Evolutionary conservation across 1,140 invertebrate species (phyloP), one percentile per base, ranked within the genome.

Genomic region (Drosophila lacteicornis): DNA sequence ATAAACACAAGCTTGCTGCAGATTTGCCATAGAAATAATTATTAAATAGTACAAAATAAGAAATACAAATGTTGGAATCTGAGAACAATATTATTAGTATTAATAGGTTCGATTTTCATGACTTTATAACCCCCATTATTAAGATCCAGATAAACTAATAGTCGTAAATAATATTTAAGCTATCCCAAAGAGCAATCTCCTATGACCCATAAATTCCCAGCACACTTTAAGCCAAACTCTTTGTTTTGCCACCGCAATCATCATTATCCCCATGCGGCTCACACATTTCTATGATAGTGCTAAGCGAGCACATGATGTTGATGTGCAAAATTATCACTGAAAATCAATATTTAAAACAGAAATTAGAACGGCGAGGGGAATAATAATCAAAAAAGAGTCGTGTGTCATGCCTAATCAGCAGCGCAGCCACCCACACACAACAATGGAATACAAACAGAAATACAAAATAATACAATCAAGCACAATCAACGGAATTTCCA

Each of bases 401-500:
- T 63, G 57, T 67, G 57, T 50, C 56, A 58, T 82, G 75, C 59
- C 70, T 57, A 79, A 49, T 46, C 61, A 49, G 47, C 42, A 53
- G 43, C 25, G 47, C 42, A 53, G 46, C 22, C 55, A n/a, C 61
- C 43, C 61, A 53, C 60, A 53, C 60, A 40, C 15, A 19, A 43
- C 38, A 27, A 45, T 36, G 17, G 46, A 59, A 65, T n/a, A 53
- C 43, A 65, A 61, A 55, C 40, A 58, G 47, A 60, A 38, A 30
- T 22, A 45, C 43, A 65, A 55, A 57, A 57, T 55, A 55, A 55
- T 49, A 71, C 55, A 55, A 22, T 56, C 59, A 55, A 77, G 59
- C 50, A 38, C 53, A 75, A 71, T 79, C 43, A 61, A 67, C 49
- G 82, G 57, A 71, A 56, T 71, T 82, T 71, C 58, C 69, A 85